These are phyloP conservation scores for Mesoligia furuncula DNA, from an alignment of 2,888 invertebrate species.

Conservation along the genomic window DNA sequence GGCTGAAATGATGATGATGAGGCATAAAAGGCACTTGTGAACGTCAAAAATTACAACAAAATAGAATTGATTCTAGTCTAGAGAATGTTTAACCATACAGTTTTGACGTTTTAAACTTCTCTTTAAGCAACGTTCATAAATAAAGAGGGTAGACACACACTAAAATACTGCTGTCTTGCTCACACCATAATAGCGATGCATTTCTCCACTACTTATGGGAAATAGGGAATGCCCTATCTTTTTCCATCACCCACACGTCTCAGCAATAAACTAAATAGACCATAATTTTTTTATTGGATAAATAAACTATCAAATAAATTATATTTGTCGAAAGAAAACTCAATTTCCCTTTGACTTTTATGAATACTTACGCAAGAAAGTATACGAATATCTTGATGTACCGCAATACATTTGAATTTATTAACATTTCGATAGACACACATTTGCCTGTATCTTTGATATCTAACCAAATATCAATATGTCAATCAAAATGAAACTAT, in stretches of 20 bases:
- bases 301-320: constrained; percentile 28
- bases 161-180: not conserved
- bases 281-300: constrained; percentile 1
- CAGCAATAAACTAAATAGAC: constrained; percentile 10
- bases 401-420: constrained; percentile 16
- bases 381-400: not conserved
- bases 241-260: not conserved
- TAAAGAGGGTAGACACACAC: not conserved
- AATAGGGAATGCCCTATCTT: not conserved
- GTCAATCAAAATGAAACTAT: constrained; percentile 35
- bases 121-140: not conserved
- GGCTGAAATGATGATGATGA: no score
- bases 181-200: not conserved
- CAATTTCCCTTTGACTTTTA: constrained; percentile 40
- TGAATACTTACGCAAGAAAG: constrained; percentile 11
- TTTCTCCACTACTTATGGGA: not conserved
- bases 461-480: constrained; percentile 25
- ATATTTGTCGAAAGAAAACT: constrained; percentile 17
- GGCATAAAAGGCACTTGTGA: no score
- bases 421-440: constrained; percentile 9
- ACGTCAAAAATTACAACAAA: no score
- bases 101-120: not conserved
- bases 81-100: not conserved
- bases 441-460: constrained; percentile 11
- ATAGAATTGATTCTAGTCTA: no score